Conservation (phyloP, 2,797 vertebrate genomes). For the Choloepus didactylus region DNA sequence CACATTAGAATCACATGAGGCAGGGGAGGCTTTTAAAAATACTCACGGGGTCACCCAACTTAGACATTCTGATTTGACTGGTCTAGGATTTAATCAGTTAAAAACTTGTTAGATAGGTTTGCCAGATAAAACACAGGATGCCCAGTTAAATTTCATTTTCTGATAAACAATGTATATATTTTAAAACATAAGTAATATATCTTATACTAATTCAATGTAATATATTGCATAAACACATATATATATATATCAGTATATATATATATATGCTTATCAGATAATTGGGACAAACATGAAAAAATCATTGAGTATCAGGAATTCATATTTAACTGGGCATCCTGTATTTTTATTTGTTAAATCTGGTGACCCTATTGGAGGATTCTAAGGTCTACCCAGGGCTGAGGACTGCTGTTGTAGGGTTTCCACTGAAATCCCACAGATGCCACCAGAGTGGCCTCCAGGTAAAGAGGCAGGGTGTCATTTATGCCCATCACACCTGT, state of each 20-base stretch:
- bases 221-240: neutral
- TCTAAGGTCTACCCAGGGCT: neutral
- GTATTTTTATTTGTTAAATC: neutral
- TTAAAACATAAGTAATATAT: neutral
- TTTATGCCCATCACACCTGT: neutral
- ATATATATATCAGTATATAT: too few relatives aligned
- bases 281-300: neutral
- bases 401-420: neutral
- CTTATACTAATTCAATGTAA: neutral
- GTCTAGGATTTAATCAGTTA: neutral
- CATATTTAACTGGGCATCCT: neutral
- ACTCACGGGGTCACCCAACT: neutral
- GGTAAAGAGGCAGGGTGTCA: accelerated
- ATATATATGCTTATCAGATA: neutral
- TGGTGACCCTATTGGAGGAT: neutral
- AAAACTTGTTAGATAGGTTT: neutral
- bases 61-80: neutral
- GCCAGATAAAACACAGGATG: neutral
- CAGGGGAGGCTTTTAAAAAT: neutral
- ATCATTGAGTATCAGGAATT: constrained; percentile 37
- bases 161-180: neutral
- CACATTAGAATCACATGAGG: neutral
- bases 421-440: neutral
- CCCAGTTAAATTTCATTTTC: neutral
- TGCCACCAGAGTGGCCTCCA: accelerated